These are phyloP conservation scores for Sphaeramia orbicularis DNA, from an alignment of 2,797 vertebrate genomes.

Conservation along the genomic window DNA sequence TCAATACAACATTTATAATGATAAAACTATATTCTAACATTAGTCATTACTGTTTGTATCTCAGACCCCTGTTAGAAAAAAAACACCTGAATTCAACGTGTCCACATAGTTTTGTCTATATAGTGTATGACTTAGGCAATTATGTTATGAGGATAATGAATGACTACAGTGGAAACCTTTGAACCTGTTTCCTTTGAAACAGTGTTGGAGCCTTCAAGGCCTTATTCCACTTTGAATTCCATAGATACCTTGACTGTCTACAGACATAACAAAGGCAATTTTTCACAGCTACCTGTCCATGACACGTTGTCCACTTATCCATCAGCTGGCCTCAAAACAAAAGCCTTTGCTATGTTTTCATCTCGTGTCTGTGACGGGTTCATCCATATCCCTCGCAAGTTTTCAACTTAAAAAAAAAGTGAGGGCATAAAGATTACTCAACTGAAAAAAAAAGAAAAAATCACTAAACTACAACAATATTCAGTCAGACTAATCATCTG, in stretches of 20 bases:
- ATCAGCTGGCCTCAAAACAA: conserved; percentile 67
- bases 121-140: too few species aligned
- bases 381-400: conserved; percentile 35
- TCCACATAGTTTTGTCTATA: too few species aligned
- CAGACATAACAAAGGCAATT: conserved; percentile 67
- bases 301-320: conserved; percentile 77
- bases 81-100: too few species aligned
- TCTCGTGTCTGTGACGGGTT: conserved; percentile 44
- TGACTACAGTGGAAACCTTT: too few species aligned
- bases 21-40: too few species aligned
- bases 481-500: conserved; percentile 6
- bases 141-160: too few species aligned
- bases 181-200: conserved; percentile 40
- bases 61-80: too few species aligned
- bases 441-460: too few species aligned
- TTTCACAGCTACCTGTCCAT: conserved; percentile 76
- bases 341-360: conserved; percentile 72
- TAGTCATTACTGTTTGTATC: too few species aligned
- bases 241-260: conserved; percentile 69
- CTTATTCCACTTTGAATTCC: conserved; percentile 71
- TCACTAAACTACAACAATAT: conserved; percentile 32
- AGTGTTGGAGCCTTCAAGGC: conserved; percentile 37
- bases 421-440: too few species aligned
- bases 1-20: too few species aligned
- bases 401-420: conserved; percentile 18